Evolutionary conservation across 1,140 invertebrate species (phyloP), one percentile per base, ranked within the genome.

Genomic region (Zaprionus capensis): DNA sequence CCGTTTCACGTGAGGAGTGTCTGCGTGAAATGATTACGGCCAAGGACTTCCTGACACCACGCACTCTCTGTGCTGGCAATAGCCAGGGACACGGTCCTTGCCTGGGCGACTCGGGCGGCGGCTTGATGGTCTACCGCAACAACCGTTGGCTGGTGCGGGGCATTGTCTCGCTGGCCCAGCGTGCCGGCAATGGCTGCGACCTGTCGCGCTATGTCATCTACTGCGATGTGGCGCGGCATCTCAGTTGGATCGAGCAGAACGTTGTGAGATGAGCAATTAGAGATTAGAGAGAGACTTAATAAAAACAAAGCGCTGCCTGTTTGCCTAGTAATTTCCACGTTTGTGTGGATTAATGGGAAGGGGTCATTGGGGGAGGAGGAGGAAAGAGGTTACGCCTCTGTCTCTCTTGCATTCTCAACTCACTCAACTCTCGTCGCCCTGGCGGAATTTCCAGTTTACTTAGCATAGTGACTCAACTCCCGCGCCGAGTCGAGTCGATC

Each of bases 61-160:
- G 81, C 51, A 92, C 91, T 2, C 62, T 92, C 7, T 92, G 91
- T 65, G 91, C 91, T 2, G 91, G 88, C 46, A 81, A 82, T 41
- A 72, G 74, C 5, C 61, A 84, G 41, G 88, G 78, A 2, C 81
- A 81, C 44, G 81, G 81, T 2, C 81, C 81, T 2, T 82, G 80
- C 51, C 76, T 81, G 24, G 91, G 91, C 11, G 91, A 92, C 56
- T 85, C 81, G 6, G 91, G 91, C 0, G 82, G 78, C 17, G 85
- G 80, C 4, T 63, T 92, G 28, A 82, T 92, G 63, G 53, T 92
- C 7, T 49, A 81, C 20, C 72, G 64, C 9, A 82, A 84, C 11
- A 63, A 59, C 2, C 79, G 69, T 12, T 92, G 91, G 91, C 53
- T 59, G 15, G 55, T 92, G 4, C 69, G 91, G 1, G 91, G 85